Percentiles rank a stretch among this genome's conserved stretches.
Evolutionary conservation across 2,888 invertebrate species (phyloP).

Genomic region (Tachina fera): DNA sequence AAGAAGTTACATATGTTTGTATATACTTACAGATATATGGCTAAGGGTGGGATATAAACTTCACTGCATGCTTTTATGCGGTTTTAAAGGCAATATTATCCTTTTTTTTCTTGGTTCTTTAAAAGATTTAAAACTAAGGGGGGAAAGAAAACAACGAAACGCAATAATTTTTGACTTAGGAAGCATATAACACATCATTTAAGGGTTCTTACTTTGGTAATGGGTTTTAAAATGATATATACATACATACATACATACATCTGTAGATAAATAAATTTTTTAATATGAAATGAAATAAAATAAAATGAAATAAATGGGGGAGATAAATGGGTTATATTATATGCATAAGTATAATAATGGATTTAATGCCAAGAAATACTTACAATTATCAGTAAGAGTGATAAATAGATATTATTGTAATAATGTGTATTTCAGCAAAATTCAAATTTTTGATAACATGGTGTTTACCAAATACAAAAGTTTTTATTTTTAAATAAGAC

Average conservation of each 20-base stretch:
- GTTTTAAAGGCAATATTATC: conserved; percentile 12
- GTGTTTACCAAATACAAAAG: no score
- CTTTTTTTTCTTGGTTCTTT: background rate
- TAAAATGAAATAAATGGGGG: conserved; percentile 40
- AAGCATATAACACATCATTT: conserved; percentile 10
- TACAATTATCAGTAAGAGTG: background rate
- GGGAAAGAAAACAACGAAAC: conserved; percentile 61
- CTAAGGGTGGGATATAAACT: no score
- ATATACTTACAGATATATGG: background rate
- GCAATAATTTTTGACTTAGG: conserved; percentile 54
- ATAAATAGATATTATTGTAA: background rate
- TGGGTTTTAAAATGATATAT: conserved; percentile 14
- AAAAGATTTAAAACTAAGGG: background rate
- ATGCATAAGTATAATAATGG: background rate
- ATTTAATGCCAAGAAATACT: background rate
- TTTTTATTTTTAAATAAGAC: no score
- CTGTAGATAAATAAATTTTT: background rate
- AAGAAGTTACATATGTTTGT: background rate
- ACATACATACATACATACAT: no score
- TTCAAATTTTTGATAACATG: no score
- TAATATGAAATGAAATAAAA: conserved; percentile 3
- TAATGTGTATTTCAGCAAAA: background rate
- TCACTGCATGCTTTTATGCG: background rate
- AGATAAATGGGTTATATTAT: background rate
- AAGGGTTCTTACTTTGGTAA: conserved; percentile 2